Conservation (phyloP, 2,888 invertebrate species). For the Hyppa rectilinea region DNA sequence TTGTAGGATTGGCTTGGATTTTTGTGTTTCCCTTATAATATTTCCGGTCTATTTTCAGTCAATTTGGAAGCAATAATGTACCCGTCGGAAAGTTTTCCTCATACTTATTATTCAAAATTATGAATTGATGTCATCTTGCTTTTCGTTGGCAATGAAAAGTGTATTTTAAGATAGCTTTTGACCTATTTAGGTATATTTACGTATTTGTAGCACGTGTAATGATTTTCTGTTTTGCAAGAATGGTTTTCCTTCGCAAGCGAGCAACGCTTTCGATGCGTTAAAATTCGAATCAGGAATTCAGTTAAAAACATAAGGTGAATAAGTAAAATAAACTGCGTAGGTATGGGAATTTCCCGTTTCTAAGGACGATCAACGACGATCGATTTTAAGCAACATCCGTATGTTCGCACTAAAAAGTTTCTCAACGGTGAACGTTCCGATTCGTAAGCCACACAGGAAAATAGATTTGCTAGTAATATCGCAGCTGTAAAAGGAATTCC, state of each 20-base stretch:
- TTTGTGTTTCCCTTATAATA: background rate
- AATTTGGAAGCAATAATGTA: conserved; percentile 12
- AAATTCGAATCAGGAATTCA: background rate
- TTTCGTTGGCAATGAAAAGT: conserved; percentile 11
- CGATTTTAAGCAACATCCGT: background rate
- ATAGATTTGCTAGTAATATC: conserved; percentile 45
- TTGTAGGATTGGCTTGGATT: background rate
- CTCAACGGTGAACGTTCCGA: conserved; percentile 8
- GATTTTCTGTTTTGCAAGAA: background rate
- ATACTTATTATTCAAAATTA: conserved; percentile 8
- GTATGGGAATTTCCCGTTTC: background rate
- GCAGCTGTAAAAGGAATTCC: conserved; percentile 40
- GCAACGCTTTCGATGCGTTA: background rate
- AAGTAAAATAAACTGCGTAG: background rate
- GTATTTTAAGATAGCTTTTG: background rate
- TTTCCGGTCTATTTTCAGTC: conserved; percentile 10
- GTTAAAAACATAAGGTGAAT: background rate
- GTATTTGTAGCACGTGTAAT: background rate
- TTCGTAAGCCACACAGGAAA: conserved; percentile 40
- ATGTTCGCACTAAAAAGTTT: background rate
- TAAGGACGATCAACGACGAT: background rate
- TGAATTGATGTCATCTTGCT: conserved; percentile 26
- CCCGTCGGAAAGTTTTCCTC: background rate
- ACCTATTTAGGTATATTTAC: background rate
- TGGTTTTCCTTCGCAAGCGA: background rate